These are phyloP conservation scores for Octopus sinensis DNA, from an alignment of 1,140 invertebrate genomes.

Conservation along the genomic window DNA sequence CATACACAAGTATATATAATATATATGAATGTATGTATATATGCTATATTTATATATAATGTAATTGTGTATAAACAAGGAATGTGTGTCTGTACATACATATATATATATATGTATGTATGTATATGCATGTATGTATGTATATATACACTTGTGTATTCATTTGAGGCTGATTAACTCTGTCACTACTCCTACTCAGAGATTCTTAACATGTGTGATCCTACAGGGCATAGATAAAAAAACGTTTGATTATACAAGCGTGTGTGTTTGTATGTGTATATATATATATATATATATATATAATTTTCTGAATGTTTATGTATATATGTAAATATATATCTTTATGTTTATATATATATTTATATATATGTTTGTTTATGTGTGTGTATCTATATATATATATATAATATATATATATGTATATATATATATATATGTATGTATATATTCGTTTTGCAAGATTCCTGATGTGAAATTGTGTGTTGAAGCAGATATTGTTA, in stretches of 20 bases:
- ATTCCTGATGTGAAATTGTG: no score
- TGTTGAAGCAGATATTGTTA: no score
- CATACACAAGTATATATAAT: no score
- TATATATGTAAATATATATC: not conserved
- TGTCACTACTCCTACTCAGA: not conserved
- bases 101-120: no score
- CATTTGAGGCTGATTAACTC: not conserved
- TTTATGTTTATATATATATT: not conserved
- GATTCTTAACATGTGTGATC: not conserved
- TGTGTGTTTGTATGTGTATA: no score
- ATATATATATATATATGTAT: not conserved
- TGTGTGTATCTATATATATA: not conserved
- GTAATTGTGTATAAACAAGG: no score
- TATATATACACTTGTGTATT: not conserved
- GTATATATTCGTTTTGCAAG: not conserved
- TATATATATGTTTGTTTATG: not conserved
- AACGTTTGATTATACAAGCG: not conserved
- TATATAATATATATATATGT: not conserved
- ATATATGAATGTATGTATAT: no score
- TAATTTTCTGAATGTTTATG: not conserved
- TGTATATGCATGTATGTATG: not conserved
- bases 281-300: not conserved
- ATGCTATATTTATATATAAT: no score
- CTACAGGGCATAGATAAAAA: not conserved
- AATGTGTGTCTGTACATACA: not conserved